Evolutionary conservation across 2,797 vertebrate species (phyloP), one percentile per base, ranked within the genome.

Genomic region (Phataginus tricuspis): DNA sequence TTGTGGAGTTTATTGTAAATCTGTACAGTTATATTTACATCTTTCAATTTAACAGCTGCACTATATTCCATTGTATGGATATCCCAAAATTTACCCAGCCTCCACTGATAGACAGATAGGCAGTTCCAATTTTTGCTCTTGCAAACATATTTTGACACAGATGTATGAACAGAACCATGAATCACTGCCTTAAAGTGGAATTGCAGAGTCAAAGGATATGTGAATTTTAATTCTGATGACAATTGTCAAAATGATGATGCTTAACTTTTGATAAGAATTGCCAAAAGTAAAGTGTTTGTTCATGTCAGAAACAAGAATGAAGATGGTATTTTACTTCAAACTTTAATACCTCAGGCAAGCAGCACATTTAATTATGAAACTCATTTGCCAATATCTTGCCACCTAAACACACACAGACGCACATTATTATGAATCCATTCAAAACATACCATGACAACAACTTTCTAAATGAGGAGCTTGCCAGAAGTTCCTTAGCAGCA

Each of bases 311-410:
- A 90, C 37, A 93, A 85, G 61, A 92, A 27, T n/a, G 2, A 93
- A 95, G 69, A 42, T 13, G 29, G 5, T 77, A 49, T 95, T 88
- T 96, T 79, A 92, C 74, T 82, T 94, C 91, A 89, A 96, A 79
- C 27, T 51, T 72, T n/a, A 94, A 66, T 57, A 39, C 8, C 37
- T 84, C 29, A 51, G 39, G 63, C 53, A 96, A 82, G 71, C n/a
- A 83, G 15, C 34, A 49, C 12, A 13, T 39, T 94, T 86, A 74
- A 89, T 92, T 90, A 88, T 61, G 64, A 94, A 94, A 94, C 42
- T 61, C 31, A 75, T 69, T 91, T 90, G 63, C 34, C 95, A 72
- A 4, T 9, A 45, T 77, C 92, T 84, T 89, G 12, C 14, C 63
- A 74, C 45, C 18, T 29, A 84, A 49, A 49, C 14, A 31, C 12